Conservation (phyloP, 1,140 invertebrate genomes). For the Lineus longissimus region DNA sequence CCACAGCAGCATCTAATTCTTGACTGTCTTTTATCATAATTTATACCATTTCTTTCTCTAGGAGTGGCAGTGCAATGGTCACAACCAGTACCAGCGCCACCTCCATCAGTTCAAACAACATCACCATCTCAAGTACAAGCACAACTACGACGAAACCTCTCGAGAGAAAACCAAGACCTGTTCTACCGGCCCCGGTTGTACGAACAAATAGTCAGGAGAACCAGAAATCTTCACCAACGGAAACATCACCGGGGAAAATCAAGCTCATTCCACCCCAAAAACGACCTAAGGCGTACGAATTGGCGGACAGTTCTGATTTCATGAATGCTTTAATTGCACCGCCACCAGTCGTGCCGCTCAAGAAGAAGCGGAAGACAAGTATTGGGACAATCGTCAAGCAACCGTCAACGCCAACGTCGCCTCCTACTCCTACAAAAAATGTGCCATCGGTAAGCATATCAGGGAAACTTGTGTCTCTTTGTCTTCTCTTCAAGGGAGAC, state of each 20-base stretch:
- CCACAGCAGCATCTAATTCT: no score
- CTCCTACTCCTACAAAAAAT: slow-evolving; percentile 26
- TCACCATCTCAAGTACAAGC: no score
- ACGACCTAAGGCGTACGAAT: slow-evolving; percentile 73
- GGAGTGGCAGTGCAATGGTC: no score
- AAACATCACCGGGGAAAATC: slow-evolving; percentile 54
- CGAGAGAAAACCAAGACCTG: no score
- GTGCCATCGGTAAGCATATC: slow-evolving; percentile 41
- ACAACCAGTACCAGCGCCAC: no score
- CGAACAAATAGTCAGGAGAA: no score
- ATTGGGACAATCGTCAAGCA: slow-evolving; percentile 50
- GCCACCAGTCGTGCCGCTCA: slow-evolving; percentile 59
- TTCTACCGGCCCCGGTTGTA: no score
- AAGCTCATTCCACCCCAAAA: slow-evolving; percentile 78
- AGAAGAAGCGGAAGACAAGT: slow-evolving; percentile 61
- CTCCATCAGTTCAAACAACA: no score
- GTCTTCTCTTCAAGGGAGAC: not conserved
- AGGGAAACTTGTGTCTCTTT: not conserved
- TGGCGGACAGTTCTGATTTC: slow-evolving; percentile 86
- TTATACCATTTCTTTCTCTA: no score
- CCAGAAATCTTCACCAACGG: slow-evolving; percentile 29
- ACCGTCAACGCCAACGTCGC: slow-evolving; percentile 39
- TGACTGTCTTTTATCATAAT: no score
- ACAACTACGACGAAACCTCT: no score
- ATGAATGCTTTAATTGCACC: slow-evolving; percentile 74